Evolutionary conservation across 2,113 vertebrate genomes (phyloP).

Genomic region (Dolichotis patagonum): DNA sequence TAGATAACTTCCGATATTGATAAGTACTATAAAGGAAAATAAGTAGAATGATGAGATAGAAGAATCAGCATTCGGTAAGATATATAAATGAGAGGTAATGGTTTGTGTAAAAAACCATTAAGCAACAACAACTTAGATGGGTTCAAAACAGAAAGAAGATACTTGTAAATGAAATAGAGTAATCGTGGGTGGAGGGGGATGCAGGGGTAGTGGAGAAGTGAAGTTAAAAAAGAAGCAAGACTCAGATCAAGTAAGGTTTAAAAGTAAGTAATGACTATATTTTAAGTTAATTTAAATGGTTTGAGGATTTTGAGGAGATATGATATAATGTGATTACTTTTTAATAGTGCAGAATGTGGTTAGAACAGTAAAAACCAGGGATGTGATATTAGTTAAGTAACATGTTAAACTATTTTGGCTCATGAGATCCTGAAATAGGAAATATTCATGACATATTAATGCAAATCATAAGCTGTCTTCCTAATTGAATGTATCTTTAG

Average conservation of each 20-base stretch:
- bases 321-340: not conserved
- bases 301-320: not conserved
- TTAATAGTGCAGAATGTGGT: not conserved
- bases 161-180: not conserved
- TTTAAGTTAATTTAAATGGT: not conserved
- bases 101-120: not conserved
- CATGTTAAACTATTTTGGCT: not conserved
- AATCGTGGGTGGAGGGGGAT: not conserved
- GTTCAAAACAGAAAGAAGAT: not conserved
- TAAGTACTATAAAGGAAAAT: not conserved
- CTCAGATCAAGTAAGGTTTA: not conserved
- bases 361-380: rapidly evolving
- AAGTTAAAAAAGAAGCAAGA: not conserved
- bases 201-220: rapidly evolving
- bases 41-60: not conserved
- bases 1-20: not conserved
- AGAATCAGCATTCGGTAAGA: not conserved
- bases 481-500: not conserved
- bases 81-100: not conserved
- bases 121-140: not conserved
- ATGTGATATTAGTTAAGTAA: not conserved
- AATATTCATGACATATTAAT: not conserved
- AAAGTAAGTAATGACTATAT: not conserved
- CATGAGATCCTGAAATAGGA: not conserved
- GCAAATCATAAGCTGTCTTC: not conserved